phyloP scores from a whole-genome alignment of 2,113 vertebrate genomes.

The Spea bombifrons region DNA sequence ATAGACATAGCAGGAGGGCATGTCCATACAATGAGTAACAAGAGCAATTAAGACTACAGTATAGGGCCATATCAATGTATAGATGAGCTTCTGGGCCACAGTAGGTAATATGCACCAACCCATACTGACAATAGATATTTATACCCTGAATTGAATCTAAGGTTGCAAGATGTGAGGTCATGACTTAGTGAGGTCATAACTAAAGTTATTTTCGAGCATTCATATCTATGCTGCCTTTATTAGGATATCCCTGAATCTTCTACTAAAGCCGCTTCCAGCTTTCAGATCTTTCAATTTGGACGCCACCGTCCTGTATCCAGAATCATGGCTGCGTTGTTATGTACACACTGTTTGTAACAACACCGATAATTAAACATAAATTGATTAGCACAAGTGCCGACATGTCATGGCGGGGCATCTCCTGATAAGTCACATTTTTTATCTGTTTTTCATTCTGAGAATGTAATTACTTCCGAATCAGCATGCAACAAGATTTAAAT shows the following conservation, averaged over 20 bases:
- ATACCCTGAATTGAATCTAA: too few relatives aligned
- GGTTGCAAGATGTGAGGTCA: too few relatives aligned
- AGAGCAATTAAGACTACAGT: too few relatives aligned
- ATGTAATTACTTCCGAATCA: slow-evolving; percentile 60
- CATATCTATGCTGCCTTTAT: background rate
- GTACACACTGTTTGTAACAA: slow-evolving; percentile 53
- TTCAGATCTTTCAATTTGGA: slow-evolving; percentile 6
- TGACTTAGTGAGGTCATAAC: too few relatives aligned
- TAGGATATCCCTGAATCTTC: slow-evolving; percentile 7
- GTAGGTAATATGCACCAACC: too few relatives aligned
- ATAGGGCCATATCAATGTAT: too few relatives aligned
- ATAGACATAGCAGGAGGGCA: too few relatives aligned
- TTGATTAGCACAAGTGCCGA: slow-evolving; percentile 51
- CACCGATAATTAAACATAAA: slow-evolving; percentile 57
- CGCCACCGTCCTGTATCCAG: slow-evolving; percentile 54
- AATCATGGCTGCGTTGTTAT: slow-evolving; percentile 54
- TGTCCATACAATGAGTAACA: too few relatives aligned
- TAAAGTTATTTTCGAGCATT: too few relatives aligned
- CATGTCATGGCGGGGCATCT: slow-evolving; percentile 54
- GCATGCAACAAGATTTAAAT: slow-evolving; percentile 52
- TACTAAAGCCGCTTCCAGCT: slow-evolving; percentile 1
- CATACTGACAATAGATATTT: too few relatives aligned
- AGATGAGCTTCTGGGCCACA: too few relatives aligned
- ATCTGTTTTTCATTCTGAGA: slow-evolving; percentile 59
- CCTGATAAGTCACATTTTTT: slow-evolving; percentile 59